Evolutionary conservation across 2,888 invertebrate species (phyloP).

Genomic region (Mystacides longicornis): DNA sequence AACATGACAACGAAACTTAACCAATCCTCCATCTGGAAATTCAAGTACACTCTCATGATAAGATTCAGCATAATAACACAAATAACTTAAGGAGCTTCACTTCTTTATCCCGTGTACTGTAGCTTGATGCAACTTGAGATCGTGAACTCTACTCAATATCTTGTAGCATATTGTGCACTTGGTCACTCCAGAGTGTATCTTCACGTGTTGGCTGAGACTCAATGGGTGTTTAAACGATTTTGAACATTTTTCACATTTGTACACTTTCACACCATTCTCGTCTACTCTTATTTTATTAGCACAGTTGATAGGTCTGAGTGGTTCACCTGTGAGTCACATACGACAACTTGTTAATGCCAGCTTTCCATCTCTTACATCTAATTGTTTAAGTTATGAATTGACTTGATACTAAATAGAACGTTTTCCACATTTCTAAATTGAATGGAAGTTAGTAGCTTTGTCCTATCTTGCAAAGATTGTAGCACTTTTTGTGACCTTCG

Average conservation of each 20-base stretch:
- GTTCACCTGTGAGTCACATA: too few species aligned
- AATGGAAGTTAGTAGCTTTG: too few species aligned
- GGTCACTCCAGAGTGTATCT: constrained; percentile 43
- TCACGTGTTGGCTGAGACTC: constrained; percentile 46
- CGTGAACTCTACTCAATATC: constrained; percentile 38
- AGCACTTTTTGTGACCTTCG: too few species aligned
- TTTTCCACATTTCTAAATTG: too few species aligned
- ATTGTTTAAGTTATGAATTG: too few species aligned
- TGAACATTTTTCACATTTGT: constrained; percentile 39
- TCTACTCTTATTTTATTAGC: background rate
- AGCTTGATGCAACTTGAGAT: constrained; percentile 28
- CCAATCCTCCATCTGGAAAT: constrained; percentile 46
- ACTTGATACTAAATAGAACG: too few species aligned
- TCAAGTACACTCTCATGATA: constrained; percentile 10
- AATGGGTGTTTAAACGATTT: constrained; percentile 44
- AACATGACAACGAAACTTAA: constrained; percentile 53
- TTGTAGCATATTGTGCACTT: constrained; percentile 43
- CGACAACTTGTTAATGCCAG: too few species aligned
- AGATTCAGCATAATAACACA: background rate
- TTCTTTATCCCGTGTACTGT: constrained; percentile 17
- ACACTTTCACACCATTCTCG: constrained; percentile 3
- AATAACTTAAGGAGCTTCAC: background rate
- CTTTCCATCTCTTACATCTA: too few species aligned
- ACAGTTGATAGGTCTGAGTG: too few species aligned
- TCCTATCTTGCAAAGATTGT: too few species aligned